phyloP scores from a whole-genome alignment of 2,888 invertebrate species.

The Melanostoma scalare region DNA sequence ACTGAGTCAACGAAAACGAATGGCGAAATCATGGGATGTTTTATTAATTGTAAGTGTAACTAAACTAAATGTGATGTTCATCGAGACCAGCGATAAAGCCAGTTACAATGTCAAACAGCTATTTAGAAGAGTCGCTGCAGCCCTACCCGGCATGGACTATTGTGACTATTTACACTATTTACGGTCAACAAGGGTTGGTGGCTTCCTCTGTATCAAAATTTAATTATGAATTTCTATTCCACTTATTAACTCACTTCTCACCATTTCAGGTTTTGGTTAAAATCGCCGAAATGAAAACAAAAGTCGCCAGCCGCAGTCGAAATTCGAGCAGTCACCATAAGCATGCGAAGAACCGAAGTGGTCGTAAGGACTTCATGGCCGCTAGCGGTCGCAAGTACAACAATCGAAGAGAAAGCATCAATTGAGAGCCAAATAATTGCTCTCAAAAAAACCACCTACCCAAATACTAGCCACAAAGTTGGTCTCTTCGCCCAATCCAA shows the following conservation, averaged over 20 bases:
- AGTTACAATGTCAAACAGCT: no score
- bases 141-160: conserved; percentile 99
- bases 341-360: conserved; percentile 78
- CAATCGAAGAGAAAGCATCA: conserved; percentile 86
- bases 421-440: conserved; percentile 89
- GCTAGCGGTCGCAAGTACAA: conserved; percentile 78
- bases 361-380: conserved; percentile 79
- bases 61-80: conserved; percentile 99
- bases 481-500: conserved; percentile 79
- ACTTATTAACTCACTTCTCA: not conserved
- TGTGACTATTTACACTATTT: no score
- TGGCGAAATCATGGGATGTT: no score
- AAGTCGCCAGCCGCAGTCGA: conserved; percentile 84
- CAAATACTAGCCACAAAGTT: conserved; percentile 80
- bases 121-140: conserved; percentile 98
- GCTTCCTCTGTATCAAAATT: no score
- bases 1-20: no score
- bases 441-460: conserved; percentile 81
- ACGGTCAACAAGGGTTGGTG: no score
- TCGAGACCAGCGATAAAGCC: conserved; percentile 99
- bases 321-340: conserved; percentile 76
- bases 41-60: no score
- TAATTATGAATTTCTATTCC: no score
- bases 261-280: conserved; percentile 85
- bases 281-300: conserved; percentile 92